These are phyloP conservation scores for Heterotilapia buettikoferi DNA, from an alignment of 2,113 vertebrate genomes.

Conservation along the genomic window DNA sequence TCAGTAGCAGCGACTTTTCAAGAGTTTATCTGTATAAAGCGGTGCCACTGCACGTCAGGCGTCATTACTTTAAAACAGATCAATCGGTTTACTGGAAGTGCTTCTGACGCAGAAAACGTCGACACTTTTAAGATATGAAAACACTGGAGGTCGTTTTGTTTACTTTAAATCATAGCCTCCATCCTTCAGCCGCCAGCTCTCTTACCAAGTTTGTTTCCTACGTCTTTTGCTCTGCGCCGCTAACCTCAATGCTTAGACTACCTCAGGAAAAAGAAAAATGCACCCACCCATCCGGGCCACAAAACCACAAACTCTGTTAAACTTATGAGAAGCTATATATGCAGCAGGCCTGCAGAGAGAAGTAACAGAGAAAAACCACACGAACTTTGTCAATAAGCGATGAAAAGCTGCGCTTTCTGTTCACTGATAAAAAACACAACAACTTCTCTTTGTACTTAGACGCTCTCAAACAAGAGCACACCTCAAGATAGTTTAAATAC, in stretches of 20 bases:
- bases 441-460: not conserved
- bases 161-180: not conserved
- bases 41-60: accelerated
- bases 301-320: conserved; percentile 48
- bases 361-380: conserved; percentile 38
- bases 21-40: not conserved
- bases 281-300: conserved; percentile 66
- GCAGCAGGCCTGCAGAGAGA: not conserved
- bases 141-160: not conserved
- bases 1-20: not conserved
- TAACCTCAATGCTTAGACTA: conserved; percentile 41
- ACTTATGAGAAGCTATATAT: not conserved
- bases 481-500: not conserved
- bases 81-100: not conserved
- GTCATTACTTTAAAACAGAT: not conserved
- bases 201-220: conserved; percentile 1
- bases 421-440: conserved; percentile 37
- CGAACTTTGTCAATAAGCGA: conserved; percentile 6
- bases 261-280: conserved; percentile 56
- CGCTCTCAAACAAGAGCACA: not conserved
- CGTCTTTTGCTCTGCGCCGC: conserved; percentile 15
- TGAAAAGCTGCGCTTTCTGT: conserved; percentile 18
- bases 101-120: not conserved
- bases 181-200: not conserved
- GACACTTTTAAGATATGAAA: not conserved